Conservation (phyloP, 1,140 invertebrate genomes). For the Drosophila triauraria region DNA sequence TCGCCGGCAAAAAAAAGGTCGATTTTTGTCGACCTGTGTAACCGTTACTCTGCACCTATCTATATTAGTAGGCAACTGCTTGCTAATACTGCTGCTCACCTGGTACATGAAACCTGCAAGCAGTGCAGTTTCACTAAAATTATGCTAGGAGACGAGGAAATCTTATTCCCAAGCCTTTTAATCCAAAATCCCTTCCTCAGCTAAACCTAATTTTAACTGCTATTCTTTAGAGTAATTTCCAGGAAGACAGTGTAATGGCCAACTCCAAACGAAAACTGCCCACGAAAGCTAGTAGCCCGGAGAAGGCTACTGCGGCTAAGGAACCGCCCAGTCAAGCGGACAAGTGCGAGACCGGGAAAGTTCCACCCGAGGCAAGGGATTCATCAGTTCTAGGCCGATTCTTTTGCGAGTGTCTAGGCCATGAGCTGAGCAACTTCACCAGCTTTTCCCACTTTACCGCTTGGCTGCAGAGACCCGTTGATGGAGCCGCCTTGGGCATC, state of each 20-base stretch:
- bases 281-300: constrained; percentile 22
- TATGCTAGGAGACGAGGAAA: not conserved
- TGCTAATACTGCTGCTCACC: not conserved
- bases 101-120: not conserved
- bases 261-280: constrained; percentile 63
- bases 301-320: not conserved
- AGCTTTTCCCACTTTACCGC: constrained; percentile 85
- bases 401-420: constrained; percentile 65
- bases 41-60: too few relatives aligned
- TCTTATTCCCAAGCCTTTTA: not conserved
- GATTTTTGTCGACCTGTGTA: too few relatives aligned
- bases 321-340: constrained; percentile 1
- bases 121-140: not conserved
- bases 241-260: constrained; percentile 40
- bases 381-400: constrained; percentile 9
- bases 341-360: not conserved
- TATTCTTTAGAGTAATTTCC: not conserved
- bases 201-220: too few relatives aligned
- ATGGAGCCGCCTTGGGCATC: constrained; percentile 91
- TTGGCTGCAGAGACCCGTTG: constrained; percentile 89
- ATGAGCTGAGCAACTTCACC: constrained; percentile 63
- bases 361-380: not conserved
- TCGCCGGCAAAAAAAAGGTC: too few relatives aligned
- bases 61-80: too few relatives aligned
- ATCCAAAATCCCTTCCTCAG: not conserved